Evolutionary conservation across 2,113 vertebrate species (phyloP), one percentile per base, ranked within the genome.

Genomic region (Ictalurus furcatus): DNA sequence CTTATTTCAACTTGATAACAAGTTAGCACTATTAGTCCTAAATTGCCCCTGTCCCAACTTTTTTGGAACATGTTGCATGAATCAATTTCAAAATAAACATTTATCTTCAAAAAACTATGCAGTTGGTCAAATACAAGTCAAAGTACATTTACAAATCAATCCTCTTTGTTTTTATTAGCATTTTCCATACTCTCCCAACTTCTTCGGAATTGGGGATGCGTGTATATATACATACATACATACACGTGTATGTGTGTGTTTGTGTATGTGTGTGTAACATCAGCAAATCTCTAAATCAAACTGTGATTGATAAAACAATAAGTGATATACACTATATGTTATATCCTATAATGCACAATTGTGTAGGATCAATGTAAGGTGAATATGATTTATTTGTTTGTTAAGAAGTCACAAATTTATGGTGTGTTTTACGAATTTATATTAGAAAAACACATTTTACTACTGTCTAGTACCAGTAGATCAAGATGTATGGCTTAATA

Each of bases 401-500:
- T 28, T 79, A 79, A 28, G 4, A n/a, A 79, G 25, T 28, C 44
- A 79, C 12, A 79, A 79, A 79, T 52, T 52, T 48, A 48, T 48
- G 44, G 44, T 48, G 44, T 7, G 6, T 48, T 48, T 48, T 48
- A 48, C 0, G 6, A 7, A 48, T 48, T 79, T 25, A 79, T 79
- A 4, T 79, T 52, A 44, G 74, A 78, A 78, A 78, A 78, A 21
- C 13, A 21, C 3, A 23, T 12, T 34, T 58, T 82, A 80, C 78
- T 80, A 8, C 56, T 40, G 23, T 84, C 81, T 44, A 16, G 34
- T 40, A 40, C 21, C 4, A 63, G 58, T 8, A 40, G 30, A 61
- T 61, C 58, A 83, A 81, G 54, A 81, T 83, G 34, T 40, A 83
- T 83, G 28, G 56, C 21, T 61, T 61, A 61, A 83, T 83, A 61